Evolutionary conservation across 2,113 vertebrate genomes (phyloP), one percentile per base, ranked within the genome.

Genomic region (Sprattus sprattus): DNA sequence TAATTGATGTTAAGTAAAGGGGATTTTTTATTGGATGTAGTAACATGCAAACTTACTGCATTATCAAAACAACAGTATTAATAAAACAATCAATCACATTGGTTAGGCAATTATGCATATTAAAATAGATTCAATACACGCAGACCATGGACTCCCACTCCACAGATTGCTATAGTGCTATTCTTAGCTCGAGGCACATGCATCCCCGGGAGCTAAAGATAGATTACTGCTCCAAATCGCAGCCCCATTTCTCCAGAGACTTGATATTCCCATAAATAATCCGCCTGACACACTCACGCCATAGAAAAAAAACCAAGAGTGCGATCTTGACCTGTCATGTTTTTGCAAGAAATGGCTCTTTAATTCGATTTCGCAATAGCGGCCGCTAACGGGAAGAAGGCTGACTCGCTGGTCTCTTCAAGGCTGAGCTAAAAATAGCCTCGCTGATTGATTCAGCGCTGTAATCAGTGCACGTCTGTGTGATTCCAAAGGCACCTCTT

Each of bases 171-270:
- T 39, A 39, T 18, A 32, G 71, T 83, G 83, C 92, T 94, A 93
- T 88, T 92, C 93, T 89, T 95, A 94, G 91, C 90, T 85, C 84
- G 45, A 83, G 60, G 49, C 81, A 49, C 54, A 67, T 28, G n/a
- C 0, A 45, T 44, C 32, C 13, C 11, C 39, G 50, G 80, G 47
- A 84, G 89, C 92, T 93, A 92, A 93, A 94, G 83, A 95, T 93
- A 93, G 91, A 93, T 90, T 82, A 88, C 64, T 75, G 88, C 49
- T 83, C 64, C 75, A 54, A 87, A 89, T 39, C 32, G 13, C 9
- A 78, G 71, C 28, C 25, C 28, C 71, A 39, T 6, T 16, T 78
- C 25, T 32, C 32, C 71, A 45, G 82, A 86, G 39, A 49, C 46
- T 11, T 15, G 50, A 39, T 39, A 82, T 84, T 67, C 32, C 28